phyloP scores from a whole-genome alignment of 2,888 invertebrate genomes.

The Aphodius granarius region DNA sequence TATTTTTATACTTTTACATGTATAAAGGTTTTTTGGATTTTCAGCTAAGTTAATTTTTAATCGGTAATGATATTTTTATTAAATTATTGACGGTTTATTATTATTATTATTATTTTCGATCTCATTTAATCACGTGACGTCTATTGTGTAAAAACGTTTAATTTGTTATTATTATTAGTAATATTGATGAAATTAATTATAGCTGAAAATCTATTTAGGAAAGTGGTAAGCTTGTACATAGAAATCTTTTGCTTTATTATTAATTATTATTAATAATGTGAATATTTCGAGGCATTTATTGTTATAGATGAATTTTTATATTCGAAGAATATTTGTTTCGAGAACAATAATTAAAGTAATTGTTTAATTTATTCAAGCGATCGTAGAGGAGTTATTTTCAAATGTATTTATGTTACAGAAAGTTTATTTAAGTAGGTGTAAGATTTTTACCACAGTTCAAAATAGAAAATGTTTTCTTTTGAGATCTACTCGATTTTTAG shows the following conservation, averaged over 20 bases:
- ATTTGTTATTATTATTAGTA: background rate
- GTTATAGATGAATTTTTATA: conserved; percentile 33
- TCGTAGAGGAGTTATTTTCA: conserved; percentile 30
- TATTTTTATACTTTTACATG: background rate
- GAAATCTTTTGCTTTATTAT: conserved; percentile 20
- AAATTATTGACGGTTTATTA: background rate
- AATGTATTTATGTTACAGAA: conserved; percentile 26
- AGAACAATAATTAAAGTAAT: conserved; percentile 24
- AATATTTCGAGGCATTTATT: conserved; percentile 32
- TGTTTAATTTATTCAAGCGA: conserved; percentile 32
- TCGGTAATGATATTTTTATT: background rate
- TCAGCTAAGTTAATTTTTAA: conserved; percentile 6
- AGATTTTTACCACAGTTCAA: conserved; percentile 35
- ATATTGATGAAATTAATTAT: background rate
- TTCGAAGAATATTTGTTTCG: conserved; percentile 26
- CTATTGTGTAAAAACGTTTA: background rate
- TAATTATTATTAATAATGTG: conserved; percentile 27
- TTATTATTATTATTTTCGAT: background rate
- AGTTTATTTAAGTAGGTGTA: conserved; percentile 29
- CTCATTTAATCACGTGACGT: background rate
- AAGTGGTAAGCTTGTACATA: conserved; percentile 21
- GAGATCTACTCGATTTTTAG: conserved; percentile 13
- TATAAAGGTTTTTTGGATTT: conserved; percentile 1
- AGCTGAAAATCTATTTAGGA: conserved; percentile 23
- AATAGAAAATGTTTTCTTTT: conserved; percentile 21